A percentile compares a stretch with the other conserved stretches of the same genome.
These are phyloP conservation scores for Pogonus chalceus DNA, from an alignment of 1,140 invertebrate species.

Conservation along the genomic window DNA sequence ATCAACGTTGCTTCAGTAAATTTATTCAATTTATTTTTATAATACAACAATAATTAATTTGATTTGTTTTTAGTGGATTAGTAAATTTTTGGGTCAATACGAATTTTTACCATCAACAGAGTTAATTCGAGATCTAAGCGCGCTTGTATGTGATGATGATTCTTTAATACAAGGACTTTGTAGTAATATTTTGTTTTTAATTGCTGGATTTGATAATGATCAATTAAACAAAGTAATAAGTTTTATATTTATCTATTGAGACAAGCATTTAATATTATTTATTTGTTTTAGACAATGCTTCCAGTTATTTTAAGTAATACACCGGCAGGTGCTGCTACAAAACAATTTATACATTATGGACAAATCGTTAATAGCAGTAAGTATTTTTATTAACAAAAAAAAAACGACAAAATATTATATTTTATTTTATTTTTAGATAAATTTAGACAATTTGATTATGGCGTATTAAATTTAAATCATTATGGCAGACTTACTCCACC, in stretches of 20 bases:
- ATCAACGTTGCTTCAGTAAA: too few relatives aligned
- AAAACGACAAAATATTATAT: neutral
- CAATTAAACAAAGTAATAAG: conserved; percentile 3
- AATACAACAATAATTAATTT: neutral
- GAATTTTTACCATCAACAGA: conserved; percentile 2
- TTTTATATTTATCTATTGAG: conserved; percentile 10
- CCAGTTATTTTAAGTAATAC: conserved; percentile 10
- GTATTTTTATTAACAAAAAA: neutral
- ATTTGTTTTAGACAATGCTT: conserved; percentile 15
- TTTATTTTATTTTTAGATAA: conserved; percentile 24
- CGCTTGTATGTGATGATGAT: neutral
- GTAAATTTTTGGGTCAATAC: neutral
- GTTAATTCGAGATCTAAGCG: neutral
- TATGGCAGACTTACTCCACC: conserved; percentile 41
- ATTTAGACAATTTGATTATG: conserved; percentile 52
- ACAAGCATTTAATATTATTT: conserved; percentile 13
- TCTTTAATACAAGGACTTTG: neutral
- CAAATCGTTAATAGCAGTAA: conserved; percentile 19
- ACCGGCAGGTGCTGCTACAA: conserved; percentile 43
- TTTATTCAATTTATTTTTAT: neutral
- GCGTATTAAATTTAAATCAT: conserved; percentile 25
- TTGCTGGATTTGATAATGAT: neutral
- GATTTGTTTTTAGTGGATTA: neutral
- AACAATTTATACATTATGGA: conserved; percentile 42
- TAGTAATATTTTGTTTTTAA: neutral